Base-by-base conservation (phyloP, 1,140 invertebrate genomes). In the Panagrolaimus sp. region DNA sequence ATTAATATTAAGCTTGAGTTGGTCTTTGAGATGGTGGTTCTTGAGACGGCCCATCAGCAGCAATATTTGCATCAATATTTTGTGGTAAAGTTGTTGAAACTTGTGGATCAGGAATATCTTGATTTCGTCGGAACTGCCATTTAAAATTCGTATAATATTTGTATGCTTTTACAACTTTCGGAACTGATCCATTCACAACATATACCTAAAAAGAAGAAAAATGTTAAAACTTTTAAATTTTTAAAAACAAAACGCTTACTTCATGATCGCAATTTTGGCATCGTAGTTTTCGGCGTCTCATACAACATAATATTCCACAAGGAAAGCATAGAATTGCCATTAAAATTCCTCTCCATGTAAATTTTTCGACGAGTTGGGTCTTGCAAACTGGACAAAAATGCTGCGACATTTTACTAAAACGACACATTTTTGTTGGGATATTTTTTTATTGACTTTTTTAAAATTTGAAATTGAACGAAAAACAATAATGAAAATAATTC, bases 301-400 rank as follows among this genome's bases (percentile, higher is more conserved):
- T 45, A 68, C 78, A 80, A 65, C 78, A 80, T 38, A 70, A 80
- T 43, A 80, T 68, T 24, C 78, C 78, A 44, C 78, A 80, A 15
- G 78, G 78, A 64, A 80, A 80, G 65, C 78, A 80, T 44, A 80
- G 67, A 43, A 80, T 72, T 21, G 69, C 78, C 43, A 63, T 81
- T n/a, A 80, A 43, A 64, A 78, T 73, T 12, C 75, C 77, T 63
- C 70, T 52, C 67, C 73, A 78, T 46, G 78, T 79, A 63, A 77
- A 79, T 21, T 69, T 69, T 32, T 73, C 62, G 17, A 70, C 58
- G 15, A 78, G 67, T 8, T 17, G 24, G 47, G 69, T 65, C 28
- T 63, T 47, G 52, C 73, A 74, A 28, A 32, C 70, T 28, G 73
- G 72, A 28, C 72, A 73, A 24, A 43, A 68, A 1, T 45, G 46